Base-by-base conservation (phyloP, 2,888 invertebrate genomes). In the Venustoraphidia nigricollis region DNA sequence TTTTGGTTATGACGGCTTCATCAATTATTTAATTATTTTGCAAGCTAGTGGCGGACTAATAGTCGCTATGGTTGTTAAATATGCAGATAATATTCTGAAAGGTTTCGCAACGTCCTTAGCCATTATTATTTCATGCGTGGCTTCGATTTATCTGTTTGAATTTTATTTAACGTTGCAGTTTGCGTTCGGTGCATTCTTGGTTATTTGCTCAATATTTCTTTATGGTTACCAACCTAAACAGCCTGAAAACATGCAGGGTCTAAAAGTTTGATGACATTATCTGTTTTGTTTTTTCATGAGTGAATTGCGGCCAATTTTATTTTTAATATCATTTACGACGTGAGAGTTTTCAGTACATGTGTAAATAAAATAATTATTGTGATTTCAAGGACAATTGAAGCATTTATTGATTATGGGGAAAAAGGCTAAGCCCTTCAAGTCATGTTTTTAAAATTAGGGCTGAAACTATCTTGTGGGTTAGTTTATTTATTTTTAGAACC, bases 51-150 rank as follows among this genome's bases (percentile, higher is more conserved):
- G 98, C 1, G 98, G 98, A 5, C 76, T 99, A 2, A 81, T 97
- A 47, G 97, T 98, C 8, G 98, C 98, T 0, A 83, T 97, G 55
- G 98, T 98, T 3, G 95, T 98, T 34, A 98, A 98, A 72, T 97
- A 97, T 66, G 97, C 98, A 0, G 98, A 98, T 66, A 99, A 99
- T 68, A 98, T 99, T 61, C 72, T 98, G 8, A 98, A 91, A 70
- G 97, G 97, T 17, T 97, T 97, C 63, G 96, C 97, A 40, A 97
- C 97, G 1, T 97, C 97, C 1, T 76, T 96, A 47, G 94, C 97
- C 8, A 98, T 98, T 55, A 79, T 98, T 41, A 81, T 98, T 55
- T 93, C 96, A 0, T 96, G 95, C 62, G 69, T 97, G 45, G 91
- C 84, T 2, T 96, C 96, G 0, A 85, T 96, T 53, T 91, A 91